Evolutionary conservation across 2,888 invertebrate species (phyloP), one percentile per base, ranked within the genome.

Genomic region (Malacosoma neustria): DNA sequence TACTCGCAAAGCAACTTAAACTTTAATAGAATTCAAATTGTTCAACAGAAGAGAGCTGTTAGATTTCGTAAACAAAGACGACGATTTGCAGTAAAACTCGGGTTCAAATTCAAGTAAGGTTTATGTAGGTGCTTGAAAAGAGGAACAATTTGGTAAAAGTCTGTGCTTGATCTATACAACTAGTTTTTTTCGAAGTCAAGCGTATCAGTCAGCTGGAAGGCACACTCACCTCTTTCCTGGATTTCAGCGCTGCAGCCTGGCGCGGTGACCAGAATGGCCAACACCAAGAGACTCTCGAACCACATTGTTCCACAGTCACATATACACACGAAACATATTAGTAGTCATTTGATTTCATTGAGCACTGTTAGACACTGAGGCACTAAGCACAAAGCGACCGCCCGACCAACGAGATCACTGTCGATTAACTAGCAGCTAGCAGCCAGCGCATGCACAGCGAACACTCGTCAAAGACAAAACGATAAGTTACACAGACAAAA

Each of bases 151-250:
- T 5, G 7, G 22, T 22, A 7, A 7, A 5, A 22, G 22, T 22
- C 22, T 22, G 9, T 22, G 22, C 2, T 22, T 22, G 9, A 22
- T 22, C 22, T 22, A 22, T 22, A 22, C 22, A 22, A 22, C 22
- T 22, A 22, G 9, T 5, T 22, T 22, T 22, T 22, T 5, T 22
- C 22, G 22, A 22, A 5, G 22, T 22, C 22, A 9, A 22, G 22
- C 22, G 22, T 22, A 9, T 22, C 22, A 22, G 9, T 22, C 22
- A 22, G 22, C 22, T 22, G 22, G 9, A 22, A 22, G 22, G 22
- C 22, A 7, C 22, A 45, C 65, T 65, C 48, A 81, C 82, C 82
- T 81, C 80, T 67, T 56, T 81, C 82, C 56, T 81, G 79, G 32
- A 81, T 49, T 14, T 79, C 81, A 14, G 74, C 76, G 30, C 36